phyloP scores from a whole-genome alignment of 92 coral and sea anemone species.

The Plumapathes pennacea region DNA sequence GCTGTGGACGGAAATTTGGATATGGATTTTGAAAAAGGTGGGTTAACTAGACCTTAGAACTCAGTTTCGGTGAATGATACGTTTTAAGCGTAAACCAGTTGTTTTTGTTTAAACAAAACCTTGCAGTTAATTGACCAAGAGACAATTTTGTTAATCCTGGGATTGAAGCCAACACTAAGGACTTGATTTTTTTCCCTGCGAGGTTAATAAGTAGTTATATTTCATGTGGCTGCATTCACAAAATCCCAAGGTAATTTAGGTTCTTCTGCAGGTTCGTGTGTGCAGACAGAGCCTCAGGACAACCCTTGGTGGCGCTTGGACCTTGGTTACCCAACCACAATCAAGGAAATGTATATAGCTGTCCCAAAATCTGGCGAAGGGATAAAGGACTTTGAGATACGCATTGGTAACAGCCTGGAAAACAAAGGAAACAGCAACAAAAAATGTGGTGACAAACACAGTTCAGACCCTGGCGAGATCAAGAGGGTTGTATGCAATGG shows the following conservation, averaged over 20 bases:
- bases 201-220: too few species aligned
- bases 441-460: conserved; percentile 77
- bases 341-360: conserved; percentile 79
- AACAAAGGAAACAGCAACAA: conserved; percentile 67
- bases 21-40: conserved; percentile 50
- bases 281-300: conserved; percentile 56
- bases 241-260: not conserved
- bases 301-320: conserved; percentile 93
- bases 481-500: conserved; percentile 71
- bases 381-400: conserved; percentile 73
- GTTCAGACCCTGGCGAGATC: conserved; percentile 70
- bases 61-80: too few species aligned
- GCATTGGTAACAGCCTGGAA: conserved; percentile 84
- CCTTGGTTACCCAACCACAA: conserved; percentile 65
- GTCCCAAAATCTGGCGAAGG: conserved; percentile 61
- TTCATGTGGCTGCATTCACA: too few species aligned
- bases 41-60: too few species aligned
- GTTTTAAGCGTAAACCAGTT: too few species aligned
- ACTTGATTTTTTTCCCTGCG: not conserved
- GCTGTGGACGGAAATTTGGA: conserved; percentile 80
- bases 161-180: not conserved
- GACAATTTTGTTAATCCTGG: not conserved
- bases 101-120: too few species aligned
- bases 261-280: conserved; percentile 56
- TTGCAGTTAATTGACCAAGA: not conserved